Evolutionary conservation across 2,797 vertebrate species (phyloP).

Genomic region (Astyanax mexicanus): DNA sequence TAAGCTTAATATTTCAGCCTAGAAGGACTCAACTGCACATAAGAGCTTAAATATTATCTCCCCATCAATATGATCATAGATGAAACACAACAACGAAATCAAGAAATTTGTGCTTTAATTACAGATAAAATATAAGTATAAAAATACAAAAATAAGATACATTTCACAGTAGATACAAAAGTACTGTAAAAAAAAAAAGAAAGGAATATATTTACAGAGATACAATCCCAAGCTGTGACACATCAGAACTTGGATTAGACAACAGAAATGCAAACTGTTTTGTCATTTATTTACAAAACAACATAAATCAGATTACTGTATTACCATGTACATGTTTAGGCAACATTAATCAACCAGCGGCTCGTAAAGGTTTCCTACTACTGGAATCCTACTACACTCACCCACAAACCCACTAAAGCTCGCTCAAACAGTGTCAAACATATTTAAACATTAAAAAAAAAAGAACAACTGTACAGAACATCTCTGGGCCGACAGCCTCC

Average conservation of each 20-base stretch:
- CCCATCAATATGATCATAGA: background rate
- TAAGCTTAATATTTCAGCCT: too few species aligned
- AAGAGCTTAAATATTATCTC: background rate
- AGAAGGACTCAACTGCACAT: too few species aligned
- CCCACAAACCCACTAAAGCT: slow-evolving; percentile 55
- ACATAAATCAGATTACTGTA: background rate
- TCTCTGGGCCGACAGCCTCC: slow-evolving; percentile 63
- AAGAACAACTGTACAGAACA: slow-evolving; percentile 63
- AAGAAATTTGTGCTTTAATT: slow-evolving; percentile 70
- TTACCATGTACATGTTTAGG: slow-evolving; percentile 1
- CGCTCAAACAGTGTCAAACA: slow-evolving; percentile 63
- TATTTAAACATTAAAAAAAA: slow-evolving; percentile 43
- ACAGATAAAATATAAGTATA: slow-evolving; percentile 76
- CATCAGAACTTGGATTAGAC: slow-evolving; percentile 39
- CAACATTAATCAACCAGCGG: background rate
- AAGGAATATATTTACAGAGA: slow-evolving; percentile 72
- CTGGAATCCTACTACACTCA: slow-evolving; percentile 52
- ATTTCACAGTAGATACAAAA: slow-evolving; percentile 81
- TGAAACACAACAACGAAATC: slow-evolving; percentile 27
- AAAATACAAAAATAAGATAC: slow-evolving; percentile 85
- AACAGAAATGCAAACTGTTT: slow-evolving; percentile 17
- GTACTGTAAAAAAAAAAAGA: slow-evolving; percentile 60
- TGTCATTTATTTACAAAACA: slow-evolving; percentile 15
- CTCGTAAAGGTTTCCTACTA: slow-evolving; percentile 8
- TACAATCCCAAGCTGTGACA: slow-evolving; percentile 33